Base-by-base conservation (phyloP, 30 jellyfish, hydroid and myxozoan genomes). In the Pelagia noctiluca region DNA sequence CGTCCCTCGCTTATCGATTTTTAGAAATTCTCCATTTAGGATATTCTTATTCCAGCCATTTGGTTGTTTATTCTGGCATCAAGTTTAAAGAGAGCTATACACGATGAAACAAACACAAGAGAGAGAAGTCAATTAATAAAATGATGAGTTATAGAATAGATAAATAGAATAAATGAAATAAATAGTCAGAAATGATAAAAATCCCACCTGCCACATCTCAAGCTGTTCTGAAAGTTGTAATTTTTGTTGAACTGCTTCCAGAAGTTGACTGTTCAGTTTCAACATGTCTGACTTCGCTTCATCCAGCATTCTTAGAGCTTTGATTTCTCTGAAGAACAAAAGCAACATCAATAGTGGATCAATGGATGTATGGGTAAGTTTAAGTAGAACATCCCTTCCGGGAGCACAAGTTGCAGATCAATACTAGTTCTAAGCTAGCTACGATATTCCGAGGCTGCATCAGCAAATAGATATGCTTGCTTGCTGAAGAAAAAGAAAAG, bases 181-280 rank as follows among this genome's bases (percentile, higher is more conserved):
- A 60, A 60, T n/a, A 26, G 12, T 60, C 21, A 60, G 21, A 60
- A 60, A 60, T 60, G 11, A 16, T 3, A 71, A 28, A 54, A 50
- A 22, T 13, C 96, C 23, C 75, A 93, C 98, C 98, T 93, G 98
- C 98, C 98, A 93, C 87, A 79, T 73, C 68, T 93, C 98, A 18
- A 93, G 91, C 75, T 93, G 98, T 50, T 93, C 98, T 50, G 97
- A 84, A 22, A 93, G 81, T 31, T 77, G 96, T 13, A 80, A 34
- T 42, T 93, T 93, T 35, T 93, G 98, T 78, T 93, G 92, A 23
- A 93, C 97, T 28, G 93, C 98, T 7, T 90, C 86, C 29, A 93
- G 32, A 12, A 93, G 83, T 71, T 93, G 98, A 68, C 69, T 63
- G 71, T 93, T 93, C 85, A 93, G 72, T 63, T 93, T 93, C 32